phyloP scores from a whole-genome alignment of 2,888 invertebrate species.

The Rhyacophila evoluta region DNA sequence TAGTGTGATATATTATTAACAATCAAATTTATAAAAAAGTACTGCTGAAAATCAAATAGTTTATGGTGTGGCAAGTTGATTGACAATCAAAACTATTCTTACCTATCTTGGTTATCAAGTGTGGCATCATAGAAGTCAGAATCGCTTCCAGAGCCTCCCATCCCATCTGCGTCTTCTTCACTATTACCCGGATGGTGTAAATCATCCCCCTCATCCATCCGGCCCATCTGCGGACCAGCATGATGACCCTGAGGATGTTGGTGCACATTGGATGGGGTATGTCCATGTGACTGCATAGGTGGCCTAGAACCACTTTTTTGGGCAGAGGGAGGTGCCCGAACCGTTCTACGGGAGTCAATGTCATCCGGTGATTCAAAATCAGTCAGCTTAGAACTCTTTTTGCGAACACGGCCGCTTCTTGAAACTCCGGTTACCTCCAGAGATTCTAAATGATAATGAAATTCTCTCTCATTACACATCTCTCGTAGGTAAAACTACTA shows the following conservation, averaged over 20 bases:
- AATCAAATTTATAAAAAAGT: too few relatives aligned
- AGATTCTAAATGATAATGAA: conserved; percentile 62
- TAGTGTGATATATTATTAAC: too few relatives aligned
- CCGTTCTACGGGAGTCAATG: conserved; percentile 70
- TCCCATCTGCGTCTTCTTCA: conserved; percentile 61
- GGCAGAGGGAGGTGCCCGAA: conserved; percentile 28
- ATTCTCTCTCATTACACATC: too few relatives aligned
- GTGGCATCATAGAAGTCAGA: conserved; percentile 67
- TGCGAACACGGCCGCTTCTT: conserved; percentile 89
- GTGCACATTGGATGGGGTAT: neutral
- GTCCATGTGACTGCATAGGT: conserved; percentile 19
- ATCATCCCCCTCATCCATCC: conserved; percentile 59
- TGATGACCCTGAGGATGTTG: conserved; percentile 49
- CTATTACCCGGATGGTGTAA: conserved; percentile 57
- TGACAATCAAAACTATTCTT: too few relatives aligned
- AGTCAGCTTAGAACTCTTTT: conserved; percentile 94
- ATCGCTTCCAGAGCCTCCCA: conserved; percentile 62
- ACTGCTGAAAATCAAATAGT: too few relatives aligned
- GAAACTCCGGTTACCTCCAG: conserved; percentile 89
- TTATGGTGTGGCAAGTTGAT: too few relatives aligned
- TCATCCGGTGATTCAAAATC: conserved; percentile 95
- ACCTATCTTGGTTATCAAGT: conserved; percentile 61
- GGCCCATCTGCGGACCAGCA: conserved; percentile 45
- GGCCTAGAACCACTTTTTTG: neutral
- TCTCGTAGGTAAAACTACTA: too few relatives aligned